A percentile compares a stretch with the other conserved stretches of the same genome.
These are phyloP conservation scores for Perca schrenkii DNA, from an alignment of 2,113 vertebrate genomes.

Conservation along the genomic window DNA sequence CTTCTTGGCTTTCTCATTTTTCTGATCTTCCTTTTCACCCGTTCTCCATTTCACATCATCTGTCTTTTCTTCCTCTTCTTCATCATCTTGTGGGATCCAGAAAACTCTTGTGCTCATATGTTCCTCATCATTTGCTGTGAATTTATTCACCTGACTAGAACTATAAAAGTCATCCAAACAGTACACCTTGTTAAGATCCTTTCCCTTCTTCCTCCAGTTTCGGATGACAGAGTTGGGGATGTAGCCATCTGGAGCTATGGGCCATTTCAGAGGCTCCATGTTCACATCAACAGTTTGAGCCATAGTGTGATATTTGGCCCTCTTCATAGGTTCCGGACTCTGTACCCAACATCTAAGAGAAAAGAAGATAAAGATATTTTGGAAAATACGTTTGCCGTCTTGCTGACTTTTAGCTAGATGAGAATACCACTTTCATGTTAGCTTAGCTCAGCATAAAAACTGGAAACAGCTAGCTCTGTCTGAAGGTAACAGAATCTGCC, in stretches of 20 bases:
- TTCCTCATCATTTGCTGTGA: neutral
- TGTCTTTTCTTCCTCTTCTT: neutral
- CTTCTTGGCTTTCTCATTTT: too few species aligned
- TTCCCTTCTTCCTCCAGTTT: neutral
- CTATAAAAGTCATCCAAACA: neutral
- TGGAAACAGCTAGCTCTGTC: neutral
- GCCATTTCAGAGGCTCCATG: conserved; percentile 13
- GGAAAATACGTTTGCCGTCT: neutral
- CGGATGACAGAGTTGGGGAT: conserved; percentile 57
- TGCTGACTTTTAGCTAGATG: neutral
- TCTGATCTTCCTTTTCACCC: neutral
- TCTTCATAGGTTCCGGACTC: neutral
- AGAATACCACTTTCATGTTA: neutral
- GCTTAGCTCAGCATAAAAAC: conserved; percentile 1
- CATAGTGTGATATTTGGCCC: neutral
- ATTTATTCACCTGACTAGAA: neutral
- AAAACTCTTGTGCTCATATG: neutral
- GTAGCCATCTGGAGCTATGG: conserved; percentile 50
- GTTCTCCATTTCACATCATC: neutral
- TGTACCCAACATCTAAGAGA: neutral
- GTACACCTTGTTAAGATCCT: accelerated
- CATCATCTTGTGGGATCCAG: neutral
- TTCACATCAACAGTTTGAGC: neutral
- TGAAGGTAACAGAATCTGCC: neutral
- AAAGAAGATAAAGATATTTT: neutral